Evolutionary conservation across 2,888 invertebrate species (phyloP), one percentile per base, ranked within the genome.

Genomic region (Lucinisca nassula): DNA sequence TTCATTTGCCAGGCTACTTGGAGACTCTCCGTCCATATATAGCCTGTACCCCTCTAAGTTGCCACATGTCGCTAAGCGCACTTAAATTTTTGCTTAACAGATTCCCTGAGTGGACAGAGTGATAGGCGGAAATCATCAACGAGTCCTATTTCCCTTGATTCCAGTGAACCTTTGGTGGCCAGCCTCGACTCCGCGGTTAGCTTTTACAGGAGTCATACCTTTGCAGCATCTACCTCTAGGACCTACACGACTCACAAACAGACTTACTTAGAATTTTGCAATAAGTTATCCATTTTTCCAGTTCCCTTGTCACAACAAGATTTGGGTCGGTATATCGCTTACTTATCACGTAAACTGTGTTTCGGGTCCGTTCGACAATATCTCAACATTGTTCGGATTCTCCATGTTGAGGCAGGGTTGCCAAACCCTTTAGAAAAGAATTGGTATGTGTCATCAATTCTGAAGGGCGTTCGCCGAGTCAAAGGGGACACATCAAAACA

Each of bases 371-470:
- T 78, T 21, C 38, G 38, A 21, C 32, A 58, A 24, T 78, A 78
- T 35, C 37, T 78, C 4, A 58, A 38, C 38, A 45, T 79, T 21
- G 37, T 70, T 24, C 32, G 67, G 24, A 10, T 70, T 30, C 0
- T 79, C 17, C 70, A 79, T 38, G 4, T 78, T 49, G 78, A 78
- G 17, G 55, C 61, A 0, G 55, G 55, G 21, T 37, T 78, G 32
- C 24, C 0, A 17, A 79, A 79, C 38, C 70, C 79, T 38, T 30
- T 72, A 21, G 14, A 21, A 27, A 3, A 3, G 6, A 40, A 67
- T 30, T 72, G 72, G 67, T 67, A 79, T 58, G 72, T 79, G 17
- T 32, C 70, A 17, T 79, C 79, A 27, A 40, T 79, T 70, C 30
- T 79, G 21, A 58, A 79, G 32, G 79, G 79, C 1, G 45, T 45